Evolutionary conservation across 2,797 vertebrate species (phyloP).

Genomic region (Anableps anableps): DNA sequence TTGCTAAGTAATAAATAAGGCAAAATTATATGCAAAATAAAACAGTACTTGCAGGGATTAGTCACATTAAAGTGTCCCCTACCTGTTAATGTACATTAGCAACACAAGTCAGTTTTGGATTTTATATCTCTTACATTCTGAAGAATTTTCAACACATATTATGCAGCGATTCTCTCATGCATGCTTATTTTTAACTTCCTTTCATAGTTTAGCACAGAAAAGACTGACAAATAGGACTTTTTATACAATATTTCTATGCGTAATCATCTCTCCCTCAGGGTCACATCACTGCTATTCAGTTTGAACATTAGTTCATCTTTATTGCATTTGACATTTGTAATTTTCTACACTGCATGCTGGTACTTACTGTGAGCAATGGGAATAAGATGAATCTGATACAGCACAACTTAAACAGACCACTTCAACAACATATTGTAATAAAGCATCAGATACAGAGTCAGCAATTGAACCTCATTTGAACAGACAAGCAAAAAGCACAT

Average conservation of each 20-base stretch:
- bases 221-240: background rate
- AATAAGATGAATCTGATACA: constrained; percentile 16
- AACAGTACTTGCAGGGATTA: constrained; percentile 8
- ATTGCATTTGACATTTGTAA: background rate
- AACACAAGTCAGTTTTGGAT: constrained; percentile 20
- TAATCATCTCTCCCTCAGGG: background rate
- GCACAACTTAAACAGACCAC: constrained; percentile 24
- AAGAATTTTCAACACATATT: background rate
- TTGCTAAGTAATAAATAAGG: constrained; percentile 2
- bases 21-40: background rate
- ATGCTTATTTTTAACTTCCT: background rate
- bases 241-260: background rate
- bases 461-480: constrained; percentile 23
- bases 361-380: constrained; percentile 21
- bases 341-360: background rate
- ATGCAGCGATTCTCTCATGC: background rate
- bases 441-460: constrained; percentile 40
- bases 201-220: background rate
- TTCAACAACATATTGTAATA: constrained; percentile 18
- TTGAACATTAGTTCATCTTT: constrained; percentile 7
- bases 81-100: constrained; percentile 29
- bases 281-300: background rate
- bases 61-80: constrained; percentile 19
- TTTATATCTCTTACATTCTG: background rate
- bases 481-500: constrained; percentile 28